phyloP scores from a whole-genome alignment of 2,113 vertebrate genomes.

The Otocyon megalotis region DNA sequence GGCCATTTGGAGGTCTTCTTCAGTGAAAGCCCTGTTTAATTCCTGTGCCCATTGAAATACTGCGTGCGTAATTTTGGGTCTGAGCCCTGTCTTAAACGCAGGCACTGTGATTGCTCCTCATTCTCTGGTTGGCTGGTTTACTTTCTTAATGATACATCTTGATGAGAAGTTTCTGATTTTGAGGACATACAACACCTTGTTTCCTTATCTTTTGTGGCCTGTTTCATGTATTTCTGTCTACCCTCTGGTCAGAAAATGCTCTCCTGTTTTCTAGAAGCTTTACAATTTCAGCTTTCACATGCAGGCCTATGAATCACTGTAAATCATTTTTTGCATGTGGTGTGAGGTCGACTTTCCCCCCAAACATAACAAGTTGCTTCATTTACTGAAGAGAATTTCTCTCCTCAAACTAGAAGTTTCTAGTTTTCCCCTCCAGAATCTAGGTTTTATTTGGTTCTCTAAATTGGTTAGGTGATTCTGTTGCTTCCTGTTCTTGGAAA shows the following conservation, averaged over 20 bases:
- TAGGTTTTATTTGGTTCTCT: not conserved
- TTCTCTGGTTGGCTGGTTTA: not conserved
- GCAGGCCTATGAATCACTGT: not conserved
- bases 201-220: not conserved
- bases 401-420: not conserved
- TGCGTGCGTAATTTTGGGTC: too few relatives aligned
- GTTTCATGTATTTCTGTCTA: not conserved
- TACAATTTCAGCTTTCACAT: not conserved
- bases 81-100: not conserved
- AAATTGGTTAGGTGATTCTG: not conserved
- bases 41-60: not conserved
- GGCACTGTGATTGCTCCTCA: not conserved
- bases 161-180: not conserved
- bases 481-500: not conserved
- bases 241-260: not conserved
- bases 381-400: not conserved
- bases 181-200: not conserved
- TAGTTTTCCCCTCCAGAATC: not conserved
- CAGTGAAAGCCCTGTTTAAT: not conserved
- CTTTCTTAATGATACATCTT: not conserved
- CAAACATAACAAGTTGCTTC: not conserved
- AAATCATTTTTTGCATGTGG: not conserved
- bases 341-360: not conserved
- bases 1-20: not conserved
- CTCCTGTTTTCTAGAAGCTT: not conserved